Evolutionary conservation across 2,888 invertebrate species (phyloP), one percentile per base, ranked within the genome.

Genomic region (Drosophila monieri): DNA sequence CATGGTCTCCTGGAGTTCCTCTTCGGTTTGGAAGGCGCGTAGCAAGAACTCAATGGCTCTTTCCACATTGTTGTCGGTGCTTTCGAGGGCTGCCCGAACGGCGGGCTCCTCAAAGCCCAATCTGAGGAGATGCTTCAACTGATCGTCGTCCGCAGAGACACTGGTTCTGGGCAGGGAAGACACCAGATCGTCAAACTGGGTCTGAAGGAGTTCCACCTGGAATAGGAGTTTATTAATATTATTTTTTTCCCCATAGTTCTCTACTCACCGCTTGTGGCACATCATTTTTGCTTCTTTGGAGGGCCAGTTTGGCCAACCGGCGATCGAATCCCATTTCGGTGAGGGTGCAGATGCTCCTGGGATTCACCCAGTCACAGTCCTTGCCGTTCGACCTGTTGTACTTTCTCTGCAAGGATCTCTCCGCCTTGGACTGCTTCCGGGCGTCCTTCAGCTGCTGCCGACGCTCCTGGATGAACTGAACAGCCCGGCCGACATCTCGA

Each of bases 301-400:
- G 91, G 0, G 96, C 96, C 3, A 92, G 89, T 0, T 93, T 90
- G 0, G 95, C 94, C 6, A 94, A 89, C 6, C 93, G 92, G 18
- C 93, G 92, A 5, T 93, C 83, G 90, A 93, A 96, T 0, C 96
- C 96, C 96, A 96, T 96, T 41, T 93, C 93, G 30, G 92, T 91
- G 12, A 95, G 90, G 39, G 93, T 93, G 53, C 88, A 87, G 0
- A 91, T 88, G 65, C 89, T 91, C 18, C 91, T 85, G 0, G 92
- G 91, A 88, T 91, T 91, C 0, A 91, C 89, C 91, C 91, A 91
- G 3, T 80, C 76, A 9, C 74, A 70, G 6, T 81, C 80, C 1
- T 62, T 67, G 15, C 52, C 60, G 8, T 74, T 56, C 14, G 39
- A 18, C 3, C 54, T 18, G 12, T 6, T 44, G 30, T 61, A 15